phyloP scores from a whole-genome alignment of 1,140 invertebrate species.

The Diabrotica undecimpunctata region DNA sequence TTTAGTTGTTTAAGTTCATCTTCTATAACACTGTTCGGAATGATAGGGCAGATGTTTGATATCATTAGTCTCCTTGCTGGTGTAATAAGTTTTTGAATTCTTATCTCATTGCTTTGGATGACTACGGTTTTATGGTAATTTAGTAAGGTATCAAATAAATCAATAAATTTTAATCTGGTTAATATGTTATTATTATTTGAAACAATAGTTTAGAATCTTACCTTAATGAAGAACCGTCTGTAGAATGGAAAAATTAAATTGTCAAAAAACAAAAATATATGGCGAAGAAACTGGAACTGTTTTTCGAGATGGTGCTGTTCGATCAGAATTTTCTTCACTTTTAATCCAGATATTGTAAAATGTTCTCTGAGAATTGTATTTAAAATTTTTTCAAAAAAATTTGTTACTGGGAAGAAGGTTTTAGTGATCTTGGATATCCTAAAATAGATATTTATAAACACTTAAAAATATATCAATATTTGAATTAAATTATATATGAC shows the following conservation, averaged over 20 bases:
- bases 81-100: too few relatives aligned
- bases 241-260: constrained; percentile 63
- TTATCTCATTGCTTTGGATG: too few relatives aligned
- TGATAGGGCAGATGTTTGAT: too few relatives aligned
- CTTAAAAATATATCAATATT: too few relatives aligned
- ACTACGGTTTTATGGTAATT: too few relatives aligned
- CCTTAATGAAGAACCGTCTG: constrained; percentile 56
- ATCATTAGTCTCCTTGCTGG: too few relatives aligned
- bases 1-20: too few relatives aligned
- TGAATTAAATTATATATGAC: too few relatives aligned
- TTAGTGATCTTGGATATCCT: constrained; percentile 33
- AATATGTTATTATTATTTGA: too few relatives aligned
- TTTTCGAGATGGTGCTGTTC: constrained; percentile 52
- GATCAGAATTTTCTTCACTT: constrained; percentile 53
- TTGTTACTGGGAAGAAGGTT: constrained; percentile 34
- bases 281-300: constrained; percentile 52
- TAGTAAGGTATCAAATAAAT: too few relatives aligned
- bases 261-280: constrained; percentile 63
- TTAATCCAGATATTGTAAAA: constrained; percentile 51
- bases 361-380: constrained; percentile 47
- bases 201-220: constrained; percentile 32
- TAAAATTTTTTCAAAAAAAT: constrained; percentile 49
- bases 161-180: too few relatives aligned
- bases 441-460: constrained; percentile 11
- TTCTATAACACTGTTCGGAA: too few relatives aligned